Base-by-base conservation (phyloP, 2,797 vertebrate genomes). In the Sylvia borin region DNA sequence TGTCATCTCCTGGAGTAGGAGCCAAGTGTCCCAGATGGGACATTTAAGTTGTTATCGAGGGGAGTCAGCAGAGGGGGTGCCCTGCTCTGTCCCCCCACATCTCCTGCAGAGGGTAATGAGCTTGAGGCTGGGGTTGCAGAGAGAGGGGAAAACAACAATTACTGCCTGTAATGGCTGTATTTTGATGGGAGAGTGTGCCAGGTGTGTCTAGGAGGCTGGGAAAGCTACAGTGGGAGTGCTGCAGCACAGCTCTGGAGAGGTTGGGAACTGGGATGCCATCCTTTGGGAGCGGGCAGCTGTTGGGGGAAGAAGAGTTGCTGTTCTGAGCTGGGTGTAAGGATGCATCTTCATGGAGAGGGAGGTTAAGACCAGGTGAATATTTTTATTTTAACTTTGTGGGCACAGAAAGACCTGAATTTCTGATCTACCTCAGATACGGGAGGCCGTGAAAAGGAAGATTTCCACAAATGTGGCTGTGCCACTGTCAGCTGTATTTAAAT, bases 41-140 rank as follows among this genome's bases (percentile, higher is more conserved):
- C 21, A 5, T 19, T 2, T 1, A 34, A 27, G n/a, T 4, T 51
- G 27, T 43, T 24, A 0, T 1, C 26, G 51, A 2, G 6, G 29
- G 24, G 27, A 31, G 1, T 60, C 32, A 27, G 50, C 81, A 64
- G 36, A 47, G 24, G 66, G 53, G 66, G 45, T 48, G 10, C 15
- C 40, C 11, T 14, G 55, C 26, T 60, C 32, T 10, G 2, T 29
- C 12, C 7, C n/a, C n/a, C n/a, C 20, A 16, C 45, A 5, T 9
- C 16, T 43, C 57, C 29, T 9, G 16, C 47, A n/a, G 27, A 29
- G n/a, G 42, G 42, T 3, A 8, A 24, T 0, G 0, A 21, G 32
- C 7, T 47, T 5, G 1, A 38, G 17, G 24, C 0, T 42, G 36
- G 47, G 29, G 20, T 11, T 68, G 76, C 70, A 38, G 62, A 60